Conservation (phyloP, 2,888 invertebrate species). For the Himalopsyche tibetana region DNA sequence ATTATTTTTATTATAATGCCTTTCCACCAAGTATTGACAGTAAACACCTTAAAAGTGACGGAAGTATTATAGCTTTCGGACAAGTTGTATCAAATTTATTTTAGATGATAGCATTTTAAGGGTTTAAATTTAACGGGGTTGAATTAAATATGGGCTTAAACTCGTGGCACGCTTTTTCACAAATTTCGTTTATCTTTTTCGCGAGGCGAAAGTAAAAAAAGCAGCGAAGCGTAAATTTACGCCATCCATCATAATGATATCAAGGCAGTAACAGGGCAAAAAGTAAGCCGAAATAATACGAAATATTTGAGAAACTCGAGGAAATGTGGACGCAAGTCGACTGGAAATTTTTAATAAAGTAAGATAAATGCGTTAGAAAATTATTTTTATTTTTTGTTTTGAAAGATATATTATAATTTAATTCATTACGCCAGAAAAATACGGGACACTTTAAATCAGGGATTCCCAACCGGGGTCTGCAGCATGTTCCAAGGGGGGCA, state of each 20-base stretch:
- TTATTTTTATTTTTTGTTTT: no score
- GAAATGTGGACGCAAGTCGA: background rate
- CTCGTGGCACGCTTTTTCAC: background rate
- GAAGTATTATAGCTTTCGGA: no score
- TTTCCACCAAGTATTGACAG: no score
- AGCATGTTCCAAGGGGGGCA: no score
- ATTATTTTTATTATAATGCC: no score
- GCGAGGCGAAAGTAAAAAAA: background rate
- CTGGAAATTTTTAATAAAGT: background rate
- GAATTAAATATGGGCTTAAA: background rate
- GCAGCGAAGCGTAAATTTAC: background rate
- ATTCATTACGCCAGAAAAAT: no score
- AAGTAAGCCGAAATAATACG: background rate
- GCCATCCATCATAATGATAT: conserved; percentile 8
- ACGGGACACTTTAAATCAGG: no score
- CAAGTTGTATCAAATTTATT: background rate
- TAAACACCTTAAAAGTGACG: no score
- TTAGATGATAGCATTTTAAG: background rate
- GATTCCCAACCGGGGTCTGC: no score
- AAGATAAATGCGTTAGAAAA: no score
- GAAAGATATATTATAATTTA: no score
- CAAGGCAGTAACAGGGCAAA: background rate
- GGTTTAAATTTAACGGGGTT: background rate
- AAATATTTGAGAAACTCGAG: background rate
- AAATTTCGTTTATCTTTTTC: background rate